These are phyloP conservation scores for Antheraea assamensis DNA, from an alignment of 2,888 invertebrate genomes.

Conservation along the genomic window DNA sequence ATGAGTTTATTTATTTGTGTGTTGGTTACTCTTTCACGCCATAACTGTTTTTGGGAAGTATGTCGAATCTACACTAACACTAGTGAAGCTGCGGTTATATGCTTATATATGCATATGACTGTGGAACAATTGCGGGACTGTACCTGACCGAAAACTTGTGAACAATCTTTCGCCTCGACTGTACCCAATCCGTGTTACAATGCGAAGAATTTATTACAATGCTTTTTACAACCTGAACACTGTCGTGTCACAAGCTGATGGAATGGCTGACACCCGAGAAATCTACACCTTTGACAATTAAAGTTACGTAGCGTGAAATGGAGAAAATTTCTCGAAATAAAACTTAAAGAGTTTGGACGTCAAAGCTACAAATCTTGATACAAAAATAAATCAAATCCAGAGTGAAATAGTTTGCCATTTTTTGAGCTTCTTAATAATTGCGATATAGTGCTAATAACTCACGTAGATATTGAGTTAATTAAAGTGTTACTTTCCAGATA, in stretches of 20 bases:
- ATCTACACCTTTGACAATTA: background rate
- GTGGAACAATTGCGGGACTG: background rate
- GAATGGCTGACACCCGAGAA: slow-evolving; percentile 1
- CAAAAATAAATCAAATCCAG: background rate
- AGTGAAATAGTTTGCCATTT: background rate
- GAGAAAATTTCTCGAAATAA: background rate
- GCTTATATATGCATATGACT: background rate
- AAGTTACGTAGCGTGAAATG: background rate
- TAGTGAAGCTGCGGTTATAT: background rate
- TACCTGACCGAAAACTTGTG: background rate
- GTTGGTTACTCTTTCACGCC: too few species aligned
- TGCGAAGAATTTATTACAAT: slow-evolving; percentile 7
- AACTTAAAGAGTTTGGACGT: background rate
- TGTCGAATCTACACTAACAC: too few species aligned
- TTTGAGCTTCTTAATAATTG: too few species aligned
- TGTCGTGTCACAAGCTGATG: background rate
- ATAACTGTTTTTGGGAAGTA: too few species aligned
- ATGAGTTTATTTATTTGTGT: too few species aligned
- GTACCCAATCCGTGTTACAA: background rate
- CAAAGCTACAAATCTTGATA: background rate
- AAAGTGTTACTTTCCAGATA: too few species aligned
- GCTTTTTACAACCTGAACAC: background rate
- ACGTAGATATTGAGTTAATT: background rate
- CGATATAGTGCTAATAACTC: background rate
- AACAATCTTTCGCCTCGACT: background rate